Conservation (phyloP, 2,113 vertebrate species). For the Pteropus alecto region DNA sequence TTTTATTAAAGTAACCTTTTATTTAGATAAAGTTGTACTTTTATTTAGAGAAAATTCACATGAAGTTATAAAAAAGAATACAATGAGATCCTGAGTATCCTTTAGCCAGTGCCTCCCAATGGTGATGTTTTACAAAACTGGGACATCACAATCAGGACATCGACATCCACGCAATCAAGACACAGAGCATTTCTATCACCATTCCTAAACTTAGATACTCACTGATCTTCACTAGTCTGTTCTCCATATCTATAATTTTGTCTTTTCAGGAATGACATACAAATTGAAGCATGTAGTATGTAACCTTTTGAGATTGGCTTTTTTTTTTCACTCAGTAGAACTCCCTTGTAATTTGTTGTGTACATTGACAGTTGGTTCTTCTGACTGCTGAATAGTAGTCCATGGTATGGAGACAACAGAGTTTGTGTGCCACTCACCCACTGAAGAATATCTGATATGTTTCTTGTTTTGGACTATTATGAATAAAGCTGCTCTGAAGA, state of each 20-base stretch:
- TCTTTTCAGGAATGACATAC: not conserved
- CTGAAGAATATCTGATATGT: not conserved
- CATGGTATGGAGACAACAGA: too few species aligned
- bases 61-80: not conserved
- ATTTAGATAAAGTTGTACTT: not conserved
- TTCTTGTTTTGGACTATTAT: not conserved
- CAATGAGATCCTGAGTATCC: not conserved
- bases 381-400: not conserved
- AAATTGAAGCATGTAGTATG: not conserved
- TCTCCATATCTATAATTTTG: not conserved
- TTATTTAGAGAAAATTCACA: not conserved
- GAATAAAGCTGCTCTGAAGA: not conserved
- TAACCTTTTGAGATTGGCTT: not conserved
- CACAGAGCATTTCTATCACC: not conserved
- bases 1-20: not conserved
- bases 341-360: not conserved
- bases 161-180: not conserved
- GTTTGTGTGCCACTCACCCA: not conserved
- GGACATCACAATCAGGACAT: not conserved
- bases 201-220: not conserved
- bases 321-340: not conserved
- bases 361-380: not conserved
- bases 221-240: not conserved
- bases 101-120: not conserved
- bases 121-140: not conserved